Evolutionary conservation across 2,888 invertebrate genomes (phyloP).

Genomic region (Cantharis rustica): DNA sequence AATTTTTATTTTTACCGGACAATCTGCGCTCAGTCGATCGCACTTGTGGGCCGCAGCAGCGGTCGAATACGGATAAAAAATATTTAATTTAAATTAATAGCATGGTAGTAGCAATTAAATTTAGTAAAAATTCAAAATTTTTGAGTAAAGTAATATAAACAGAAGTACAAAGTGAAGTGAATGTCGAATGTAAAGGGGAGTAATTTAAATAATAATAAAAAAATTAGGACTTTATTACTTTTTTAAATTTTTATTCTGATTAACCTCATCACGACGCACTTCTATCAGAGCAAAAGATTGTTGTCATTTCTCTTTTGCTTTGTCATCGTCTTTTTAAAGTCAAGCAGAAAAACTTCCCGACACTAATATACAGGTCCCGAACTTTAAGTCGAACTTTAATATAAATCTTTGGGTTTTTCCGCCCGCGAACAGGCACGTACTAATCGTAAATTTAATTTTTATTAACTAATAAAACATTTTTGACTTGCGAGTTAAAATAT

Average conservation of each 20-base stretch:
- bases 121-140: not conserved
- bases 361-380: not conserved
- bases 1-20: no score
- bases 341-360: not conserved
- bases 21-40: no score
- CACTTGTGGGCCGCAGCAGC: no score
- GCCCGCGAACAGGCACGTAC: not conserved
- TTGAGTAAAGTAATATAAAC: not conserved
- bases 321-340: slow-evolving; percentile 1
- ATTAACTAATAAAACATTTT: not conserved
- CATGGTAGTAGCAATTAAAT: not conserved
- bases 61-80: no score
- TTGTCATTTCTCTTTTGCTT: slow-evolving; percentile 3
- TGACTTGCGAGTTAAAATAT: not conserved
- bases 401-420: not conserved
- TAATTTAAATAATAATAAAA: not conserved
- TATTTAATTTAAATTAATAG: not conserved
- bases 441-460: not conserved
- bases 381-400: not conserved
- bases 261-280: not conserved
- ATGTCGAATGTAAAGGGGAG: not conserved
- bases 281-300: slow-evolving; percentile 1
- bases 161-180: not conserved
- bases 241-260: slow-evolving; percentile 1
- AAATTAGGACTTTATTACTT: not conserved